These are phyloP conservation scores for Glaucidium brasilianum DNA, from an alignment of 2,113 vertebrate genomes.

Conservation along the genomic window DNA sequence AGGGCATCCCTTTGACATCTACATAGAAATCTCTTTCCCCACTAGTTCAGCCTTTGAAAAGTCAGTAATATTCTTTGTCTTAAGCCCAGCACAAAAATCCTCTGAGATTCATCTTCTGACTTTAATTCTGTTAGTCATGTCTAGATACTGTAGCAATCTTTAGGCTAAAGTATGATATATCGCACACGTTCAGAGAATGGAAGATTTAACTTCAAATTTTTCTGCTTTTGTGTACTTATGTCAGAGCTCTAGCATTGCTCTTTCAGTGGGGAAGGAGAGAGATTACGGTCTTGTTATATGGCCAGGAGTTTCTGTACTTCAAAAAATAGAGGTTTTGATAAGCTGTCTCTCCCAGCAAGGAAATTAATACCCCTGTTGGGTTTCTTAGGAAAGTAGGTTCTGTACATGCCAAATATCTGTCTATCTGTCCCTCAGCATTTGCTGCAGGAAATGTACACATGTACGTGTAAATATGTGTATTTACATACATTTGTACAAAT, in stretches of 20 bases:
- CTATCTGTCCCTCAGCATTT: neutral
- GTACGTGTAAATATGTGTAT: neutral
- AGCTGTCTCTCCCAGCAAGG: neutral
- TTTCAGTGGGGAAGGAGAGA: neutral
- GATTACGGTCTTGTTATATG: neutral
- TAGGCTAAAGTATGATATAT: neutral
- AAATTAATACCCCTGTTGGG: neutral
- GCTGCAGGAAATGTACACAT: neutral
- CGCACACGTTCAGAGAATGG: neutral
- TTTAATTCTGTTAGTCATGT: slow-evolving; percentile 20
- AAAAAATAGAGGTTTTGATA: neutral
- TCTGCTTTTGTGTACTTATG: neutral
- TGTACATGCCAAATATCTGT: neutral
- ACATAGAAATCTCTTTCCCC: neutral
- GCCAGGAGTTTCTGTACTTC: neutral
- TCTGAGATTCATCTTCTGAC: neutral
- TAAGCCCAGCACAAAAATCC: neutral
- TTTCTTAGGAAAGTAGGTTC: slow-evolving; percentile 1
- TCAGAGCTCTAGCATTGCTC: neutral
- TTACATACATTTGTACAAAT: neutral
- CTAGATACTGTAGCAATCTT: neutral
- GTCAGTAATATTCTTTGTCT: neutral
- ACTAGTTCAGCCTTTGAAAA: neutral
- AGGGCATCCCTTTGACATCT: neutral
- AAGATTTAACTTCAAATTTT: neutral